Base-by-base conservation (phyloP, 2,797 vertebrate genomes). In the Mus minutoides region DNA sequence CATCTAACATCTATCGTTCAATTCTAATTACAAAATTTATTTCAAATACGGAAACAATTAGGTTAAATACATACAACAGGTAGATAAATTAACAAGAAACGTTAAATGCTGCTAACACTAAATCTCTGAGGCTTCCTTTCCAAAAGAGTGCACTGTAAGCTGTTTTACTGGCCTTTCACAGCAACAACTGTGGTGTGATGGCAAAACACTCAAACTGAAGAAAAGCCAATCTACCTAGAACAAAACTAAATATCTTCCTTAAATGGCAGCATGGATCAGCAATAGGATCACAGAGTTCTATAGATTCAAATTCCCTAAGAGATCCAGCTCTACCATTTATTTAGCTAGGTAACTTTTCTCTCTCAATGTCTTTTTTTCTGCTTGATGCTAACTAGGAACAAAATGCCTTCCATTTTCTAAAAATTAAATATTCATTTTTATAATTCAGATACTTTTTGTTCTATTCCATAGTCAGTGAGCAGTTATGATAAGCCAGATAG, bases 391-490 rank as follows among this genome's bases (percentile, higher is more conserved):
- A 93, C 89, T 89, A 49, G n/a, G 17, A 88, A 90, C 22, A 84
- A 62, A 82, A 22, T 43, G 78, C 31, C 78, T 94, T 16, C n/a
- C 19, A 75, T 75, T 26, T 94, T 67, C 60, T 96, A 60, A 96
- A 97, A 95, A 76, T 67, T 83, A 92, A 93, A 73, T 64, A 91
- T 69, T 90, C 37, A 21, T 58, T 93, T 96, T 93, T 85, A 93
- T 73, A 88, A 89, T 34, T n/a, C 76, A 85, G 60, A 40, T 21
- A 10, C 11, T 90, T 88, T 77, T 88, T 73, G 85, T 13, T 84
- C 52, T 85, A 71, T 73, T 90, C 49, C 79, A 62, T 54, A 94
- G 49, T 86, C 90, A 91, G 37, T 34, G 40, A 91, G 52, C 37
- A 90, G 60, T n/a, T 78, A 60, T 43, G 64, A 86, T 52, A 34